Conservation (phyloP, 2,797 vertebrate species). For the Esox masquinongy region DNA sequence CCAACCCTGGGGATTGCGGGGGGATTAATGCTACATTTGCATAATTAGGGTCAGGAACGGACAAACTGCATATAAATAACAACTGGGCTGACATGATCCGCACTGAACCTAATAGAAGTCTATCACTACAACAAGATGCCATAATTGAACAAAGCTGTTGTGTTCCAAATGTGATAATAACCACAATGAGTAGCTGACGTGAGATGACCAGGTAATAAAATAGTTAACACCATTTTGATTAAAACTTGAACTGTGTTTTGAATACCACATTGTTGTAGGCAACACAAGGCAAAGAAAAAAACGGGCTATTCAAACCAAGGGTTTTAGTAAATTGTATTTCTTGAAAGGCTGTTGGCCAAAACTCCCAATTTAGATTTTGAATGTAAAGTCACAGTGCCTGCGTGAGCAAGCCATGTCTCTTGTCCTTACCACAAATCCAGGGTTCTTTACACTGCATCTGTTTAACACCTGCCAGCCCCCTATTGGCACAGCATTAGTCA, state of each 20-base stretch:
- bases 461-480: slow-evolving; percentile 48
- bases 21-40: slow-evolving; percentile 75
- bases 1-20: slow-evolving; percentile 64
- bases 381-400: slow-evolving; percentile 50
- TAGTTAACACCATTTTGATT: background rate
- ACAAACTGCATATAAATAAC: slow-evolving; percentile 60
- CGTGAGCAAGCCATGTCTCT: slow-evolving; percentile 39
- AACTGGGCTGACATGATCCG: slow-evolving; percentile 47
- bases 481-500: slow-evolving; percentile 40
- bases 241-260: background rate
- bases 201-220: background rate
- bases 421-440: slow-evolving; percentile 38
- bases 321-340: background rate
- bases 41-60: slow-evolving; percentile 73
- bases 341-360: slow-evolving; percentile 10
- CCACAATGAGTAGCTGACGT: slow-evolving; percentile 33
- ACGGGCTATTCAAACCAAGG: background rate
- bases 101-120: slow-evolving; percentile 55
- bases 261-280: background rate
- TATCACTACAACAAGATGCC: slow-evolving; percentile 44
- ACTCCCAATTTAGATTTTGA: slow-evolving; percentile 28
- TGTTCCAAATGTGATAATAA: slow-evolving; percentile 34
- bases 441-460: slow-evolving; percentile 62
- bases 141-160: slow-evolving; percentile 34
- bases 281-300: background rate